Evolutionary conservation across 2,113 vertebrate species (phyloP).

Genomic region (Carollia perspicillata): DNA sequence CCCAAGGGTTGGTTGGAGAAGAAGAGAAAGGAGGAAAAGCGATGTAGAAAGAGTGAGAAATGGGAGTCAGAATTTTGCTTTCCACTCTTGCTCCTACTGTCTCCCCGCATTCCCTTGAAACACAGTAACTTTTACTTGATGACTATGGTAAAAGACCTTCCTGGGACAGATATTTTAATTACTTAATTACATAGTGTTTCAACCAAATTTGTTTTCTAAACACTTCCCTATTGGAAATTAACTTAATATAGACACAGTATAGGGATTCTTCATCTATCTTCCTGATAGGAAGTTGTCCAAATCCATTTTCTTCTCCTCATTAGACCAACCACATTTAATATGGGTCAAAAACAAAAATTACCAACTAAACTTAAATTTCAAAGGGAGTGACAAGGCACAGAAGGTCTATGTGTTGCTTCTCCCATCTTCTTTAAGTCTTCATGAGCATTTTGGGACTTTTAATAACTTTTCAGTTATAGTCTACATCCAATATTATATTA

Average conservation of each 20-base stretch:
- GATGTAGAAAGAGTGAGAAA: not conserved
- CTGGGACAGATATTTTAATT: not conserved
- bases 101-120: not conserved
- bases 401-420: not conserved
- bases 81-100: not conserved
- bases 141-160: not conserved
- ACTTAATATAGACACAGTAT: not conserved
- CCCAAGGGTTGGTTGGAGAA: not conserved
- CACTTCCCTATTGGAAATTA: not conserved
- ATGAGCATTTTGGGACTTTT: not conserved
- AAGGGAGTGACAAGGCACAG: not conserved
- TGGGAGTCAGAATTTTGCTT: not conserved
- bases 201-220: constrained; percentile 5
- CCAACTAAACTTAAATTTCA: not conserved
- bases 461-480: not conserved
- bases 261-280: not conserved
- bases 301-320: not conserved
- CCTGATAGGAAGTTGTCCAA: not conserved
- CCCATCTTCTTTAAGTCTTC: not conserved
- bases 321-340: not conserved
- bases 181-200: not conserved
- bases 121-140: not conserved
- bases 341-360: not conserved
- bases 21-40: not conserved
- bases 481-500: not conserved